Conservation (phyloP, 2,113 vertebrate genomes). For the Polypterus bichir region DNA sequence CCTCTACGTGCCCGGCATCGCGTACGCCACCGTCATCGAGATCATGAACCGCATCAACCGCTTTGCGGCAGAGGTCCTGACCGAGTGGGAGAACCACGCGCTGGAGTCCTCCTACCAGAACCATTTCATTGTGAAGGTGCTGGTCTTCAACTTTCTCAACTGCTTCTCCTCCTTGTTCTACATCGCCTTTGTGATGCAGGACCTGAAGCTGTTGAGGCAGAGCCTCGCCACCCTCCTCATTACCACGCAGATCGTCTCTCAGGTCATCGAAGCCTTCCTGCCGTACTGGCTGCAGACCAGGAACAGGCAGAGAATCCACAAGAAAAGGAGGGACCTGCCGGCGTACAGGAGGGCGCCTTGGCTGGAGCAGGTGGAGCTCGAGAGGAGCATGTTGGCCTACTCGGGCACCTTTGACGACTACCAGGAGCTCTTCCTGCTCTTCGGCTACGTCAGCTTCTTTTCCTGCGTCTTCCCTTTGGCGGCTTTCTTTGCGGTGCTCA, state of each 20-base stretch:
- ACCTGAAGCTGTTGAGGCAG: neutral
- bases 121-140: conserved; percentile 1
- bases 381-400: neutral
- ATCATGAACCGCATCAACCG: conserved; percentile 1
- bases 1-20: neutral
- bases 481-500: neutral
- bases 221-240: conserved; percentile 1
- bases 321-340: neutral
- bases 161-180: conserved; percentile 4
- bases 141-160: conserved; percentile 9
- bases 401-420: neutral
- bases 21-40: neutral
- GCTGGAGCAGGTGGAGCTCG: neutral
- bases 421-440: conserved; percentile 10
- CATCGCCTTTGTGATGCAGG: conserved; percentile 1
- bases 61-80: neutral
- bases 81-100: conserved; percentile 7
- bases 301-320: neutral
- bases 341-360: neutral
- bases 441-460: conserved; percentile 5
- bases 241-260: neutral
- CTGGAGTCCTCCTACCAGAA: neutral
- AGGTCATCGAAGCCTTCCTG: neutral
- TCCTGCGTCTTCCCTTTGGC: conserved; percentile 1
- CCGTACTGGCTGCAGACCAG: conserved; percentile 3